Evolutionary conservation across 1,140 invertebrate genomes (phyloP).

Genomic region (Drosophila pseudoobscura): DNA sequence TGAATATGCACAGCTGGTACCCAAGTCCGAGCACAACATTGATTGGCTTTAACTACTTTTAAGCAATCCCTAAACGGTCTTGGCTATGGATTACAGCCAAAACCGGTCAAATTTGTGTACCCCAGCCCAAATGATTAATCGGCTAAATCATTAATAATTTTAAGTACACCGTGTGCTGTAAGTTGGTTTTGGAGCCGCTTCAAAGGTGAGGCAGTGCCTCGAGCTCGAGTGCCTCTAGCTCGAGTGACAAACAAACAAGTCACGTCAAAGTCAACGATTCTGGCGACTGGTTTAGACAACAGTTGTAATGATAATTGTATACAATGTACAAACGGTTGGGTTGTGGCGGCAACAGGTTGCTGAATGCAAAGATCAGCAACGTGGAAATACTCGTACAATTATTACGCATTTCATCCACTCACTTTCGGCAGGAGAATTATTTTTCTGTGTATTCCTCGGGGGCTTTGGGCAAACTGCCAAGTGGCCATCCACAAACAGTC

Average conservation of each 20-base stretch:
- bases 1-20: slow-evolving; percentile 27
- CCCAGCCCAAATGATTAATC: slow-evolving; percentile 54
- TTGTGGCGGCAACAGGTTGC: slow-evolving; percentile 53
- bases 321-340: slow-evolving; percentile 44
- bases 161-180: slow-evolving; percentile 10
- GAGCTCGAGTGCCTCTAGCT: slow-evolving; percentile 19
- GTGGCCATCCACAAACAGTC: slow-evolving; percentile 31
- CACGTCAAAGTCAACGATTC: slow-evolving; percentile 26
- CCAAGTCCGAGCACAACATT: slow-evolving; percentile 28
- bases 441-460: slow-evolving; percentile 1
- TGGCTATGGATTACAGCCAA: slow-evolving; percentile 14
- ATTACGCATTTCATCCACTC: slow-evolving; percentile 60
- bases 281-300: slow-evolving; percentile 48
- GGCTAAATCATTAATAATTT: slow-evolving; percentile 58
- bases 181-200: slow-evolving; percentile 7
- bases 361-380: slow-evolving; percentile 46
- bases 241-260: slow-evolving; percentile 44
- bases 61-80: slow-evolving; percentile 19
- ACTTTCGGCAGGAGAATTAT: slow-evolving; percentile 38
- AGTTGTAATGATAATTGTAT: slow-evolving; percentile 55
- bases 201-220: slow-evolving; percentile 11
- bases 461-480: slow-evolving; percentile 30
- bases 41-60: slow-evolving; percentile 10
- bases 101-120: slow-evolving; percentile 5
- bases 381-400: slow-evolving; percentile 37